Evolutionary conservation across 2,113 vertebrate genomes (phyloP).

Genomic region (Chrysochloris asiatica): DNA sequence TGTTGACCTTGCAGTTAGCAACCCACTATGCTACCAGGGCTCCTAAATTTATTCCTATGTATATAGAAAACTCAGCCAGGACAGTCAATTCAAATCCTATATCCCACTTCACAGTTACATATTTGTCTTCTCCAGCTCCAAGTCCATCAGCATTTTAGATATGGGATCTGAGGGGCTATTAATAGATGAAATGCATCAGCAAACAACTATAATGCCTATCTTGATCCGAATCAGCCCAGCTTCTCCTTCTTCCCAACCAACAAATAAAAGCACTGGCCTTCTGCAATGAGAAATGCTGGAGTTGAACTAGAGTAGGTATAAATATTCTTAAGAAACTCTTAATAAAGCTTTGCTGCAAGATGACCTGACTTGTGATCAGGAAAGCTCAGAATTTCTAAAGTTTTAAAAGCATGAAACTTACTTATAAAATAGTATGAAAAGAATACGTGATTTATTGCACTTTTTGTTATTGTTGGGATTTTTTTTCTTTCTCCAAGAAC

Average conservation of each 20-base stretch:
- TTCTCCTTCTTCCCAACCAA: constrained; percentile 16
- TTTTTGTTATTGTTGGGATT: neutral
- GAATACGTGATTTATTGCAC: neutral
- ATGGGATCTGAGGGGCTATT: neutral
- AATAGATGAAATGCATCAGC: constrained; percentile 49
- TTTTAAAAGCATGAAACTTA: constrained; percentile 32
- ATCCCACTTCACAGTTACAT: neutral
- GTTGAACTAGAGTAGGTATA: neutral
- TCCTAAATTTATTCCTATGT: neutral
- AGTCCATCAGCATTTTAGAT: neutral
- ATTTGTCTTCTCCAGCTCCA: neutral
- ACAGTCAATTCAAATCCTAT: constrained; percentile 6
- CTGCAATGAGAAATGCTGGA: constrained; percentile 52
- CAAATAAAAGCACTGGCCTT: constrained; percentile 59
- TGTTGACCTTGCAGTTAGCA: too few species aligned
- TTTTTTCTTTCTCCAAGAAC: neutral
- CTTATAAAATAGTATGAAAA: constrained; percentile 28
- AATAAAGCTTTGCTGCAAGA: neutral
- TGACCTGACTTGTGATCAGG: neutral
- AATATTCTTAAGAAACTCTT: neutral
- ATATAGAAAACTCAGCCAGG: neutral
- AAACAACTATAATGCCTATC: constrained; percentile 58
- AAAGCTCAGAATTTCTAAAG: neutral
- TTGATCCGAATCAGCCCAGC: constrained; percentile 15
- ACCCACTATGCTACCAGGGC: too few species aligned